These are phyloP conservation scores for Smithornis capensis DNA, from an alignment of 2,113 vertebrate species.

Conservation along the genomic window DNA sequence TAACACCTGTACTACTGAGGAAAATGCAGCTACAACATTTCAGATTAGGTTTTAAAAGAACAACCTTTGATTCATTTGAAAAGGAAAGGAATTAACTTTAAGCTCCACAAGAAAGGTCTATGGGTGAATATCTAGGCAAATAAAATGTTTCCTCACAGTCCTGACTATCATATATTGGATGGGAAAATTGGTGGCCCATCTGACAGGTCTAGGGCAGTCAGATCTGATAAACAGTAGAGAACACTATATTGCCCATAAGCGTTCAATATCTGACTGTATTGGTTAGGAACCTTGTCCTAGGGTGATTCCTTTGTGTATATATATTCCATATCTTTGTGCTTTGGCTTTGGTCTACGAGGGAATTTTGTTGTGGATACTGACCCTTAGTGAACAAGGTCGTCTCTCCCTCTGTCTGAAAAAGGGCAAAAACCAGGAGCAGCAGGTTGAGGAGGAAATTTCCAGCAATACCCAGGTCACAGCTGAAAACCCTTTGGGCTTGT, in stretches of 20 bases:
- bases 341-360: no score
- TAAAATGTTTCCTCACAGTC: background rate
- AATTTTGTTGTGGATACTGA: no score
- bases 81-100: background rate
- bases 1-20: background rate
- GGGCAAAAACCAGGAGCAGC: no score
- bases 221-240: background rate
- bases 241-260: fast-evolving
- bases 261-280: background rate
- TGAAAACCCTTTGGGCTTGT: no score
- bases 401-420: no score
- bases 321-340: no score
- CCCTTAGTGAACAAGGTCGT: no score
- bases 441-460: no score
- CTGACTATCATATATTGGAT: fast-evolving
- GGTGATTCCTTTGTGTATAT: no score
- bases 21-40: background rate
- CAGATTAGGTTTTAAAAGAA: background rate
- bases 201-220: background rate
- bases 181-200: background rate
- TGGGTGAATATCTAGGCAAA: background rate
- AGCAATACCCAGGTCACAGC: no score
- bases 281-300: background rate
- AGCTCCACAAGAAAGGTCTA: background rate
- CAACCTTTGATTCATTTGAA: background rate